These are phyloP conservation scores for Drosophila tsacasi DNA, from an alignment of 1,140 invertebrate species.

Conservation along the genomic window DNA sequence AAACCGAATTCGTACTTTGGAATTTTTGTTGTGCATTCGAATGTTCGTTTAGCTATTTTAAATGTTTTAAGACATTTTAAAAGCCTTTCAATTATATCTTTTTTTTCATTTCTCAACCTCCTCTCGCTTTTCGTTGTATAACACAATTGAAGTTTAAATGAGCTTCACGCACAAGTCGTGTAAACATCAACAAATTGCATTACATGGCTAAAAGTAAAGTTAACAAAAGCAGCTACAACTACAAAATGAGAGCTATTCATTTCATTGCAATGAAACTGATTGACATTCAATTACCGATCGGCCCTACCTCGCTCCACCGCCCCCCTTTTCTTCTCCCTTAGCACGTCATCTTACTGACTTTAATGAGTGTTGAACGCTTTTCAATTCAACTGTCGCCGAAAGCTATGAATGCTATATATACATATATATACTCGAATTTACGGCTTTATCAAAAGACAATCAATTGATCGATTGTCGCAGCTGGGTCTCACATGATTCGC, in stretches of 20 bases:
- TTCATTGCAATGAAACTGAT: conserved; percentile 31
- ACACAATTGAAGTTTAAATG: conserved; percentile 40
- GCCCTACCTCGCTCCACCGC: not conserved
- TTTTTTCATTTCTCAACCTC: conserved; percentile 4
- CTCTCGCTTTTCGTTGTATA: conserved; percentile 46
- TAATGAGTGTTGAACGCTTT: conserved; percentile 47
- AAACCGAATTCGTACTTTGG: no score
- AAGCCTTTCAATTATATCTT: no score
- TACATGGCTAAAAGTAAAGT: conserved; percentile 41
- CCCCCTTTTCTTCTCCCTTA: not conserved
- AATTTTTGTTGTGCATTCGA: no score
- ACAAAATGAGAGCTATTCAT: conserved; percentile 44
- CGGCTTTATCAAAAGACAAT: conserved; percentile 50
- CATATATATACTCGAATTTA: conserved; percentile 8
- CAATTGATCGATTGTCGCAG: conserved; percentile 49
- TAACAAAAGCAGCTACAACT: conserved; percentile 15
- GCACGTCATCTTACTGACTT: conserved; percentile 15
- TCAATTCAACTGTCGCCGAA: conserved; percentile 49
- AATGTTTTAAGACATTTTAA: not conserved
- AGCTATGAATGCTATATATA: conserved; percentile 24
- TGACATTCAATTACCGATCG: conserved; percentile 64
- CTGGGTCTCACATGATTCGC: conserved; percentile 43
- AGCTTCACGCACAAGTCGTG: conserved; percentile 59
- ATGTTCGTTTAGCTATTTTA: no score
- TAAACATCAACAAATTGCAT: conserved; percentile 61